Evolutionary conservation across 2,797 vertebrate genomes (phyloP), one percentile per base, ranked within the genome.

Genomic region (Propithecus deckenii): DNA sequence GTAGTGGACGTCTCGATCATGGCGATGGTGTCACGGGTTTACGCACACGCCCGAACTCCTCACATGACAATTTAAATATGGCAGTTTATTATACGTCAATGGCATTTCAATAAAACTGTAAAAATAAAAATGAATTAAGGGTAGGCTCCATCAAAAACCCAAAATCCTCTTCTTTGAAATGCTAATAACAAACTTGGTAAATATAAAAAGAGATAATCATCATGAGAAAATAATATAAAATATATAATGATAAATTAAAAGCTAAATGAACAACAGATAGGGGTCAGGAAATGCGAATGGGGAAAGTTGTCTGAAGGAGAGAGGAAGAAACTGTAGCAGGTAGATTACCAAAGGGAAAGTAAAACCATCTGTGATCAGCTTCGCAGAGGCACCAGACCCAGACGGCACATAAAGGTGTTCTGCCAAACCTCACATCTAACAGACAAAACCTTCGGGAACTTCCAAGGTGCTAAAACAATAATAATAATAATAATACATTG

Each of bases 301-400:
- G 48, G 20, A 10, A 46, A 55, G 4, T 0, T 41, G 35, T 65
- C 46, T 15, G 74, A 50, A 71, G 61, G 23, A 32, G 67, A 46
- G 17, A 4, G 6, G 43, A 30, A 20, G 7, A 10, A 18, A 32
- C 17, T 1, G 9, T 18, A n/a, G 43, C 23, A 2, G 13, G 41
- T 2, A 22, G 7, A 17, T 4, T 0, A 0, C 4, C 35, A 22
- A 5, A 55, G 8, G 74, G 67, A 28, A 22, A 8, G 28, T 18
- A 3, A 12, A 43, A 17, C 17, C 63, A 3, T 13, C 11, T 0
- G 1, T 0, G 5, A 18, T 1, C 14, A 22, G 10, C 7, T 3
- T 18, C 5, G 0, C 15, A 38, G 0, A 4, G 38, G 14, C 12
- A 1, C 7, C 12, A 7, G 11, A 5, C 10, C 14, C 20, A 5